These are phyloP conservation scores for Distichodus sexfasciatus DNA, from an alignment of 2,797 vertebrate species.

Conservation along the genomic window DNA sequence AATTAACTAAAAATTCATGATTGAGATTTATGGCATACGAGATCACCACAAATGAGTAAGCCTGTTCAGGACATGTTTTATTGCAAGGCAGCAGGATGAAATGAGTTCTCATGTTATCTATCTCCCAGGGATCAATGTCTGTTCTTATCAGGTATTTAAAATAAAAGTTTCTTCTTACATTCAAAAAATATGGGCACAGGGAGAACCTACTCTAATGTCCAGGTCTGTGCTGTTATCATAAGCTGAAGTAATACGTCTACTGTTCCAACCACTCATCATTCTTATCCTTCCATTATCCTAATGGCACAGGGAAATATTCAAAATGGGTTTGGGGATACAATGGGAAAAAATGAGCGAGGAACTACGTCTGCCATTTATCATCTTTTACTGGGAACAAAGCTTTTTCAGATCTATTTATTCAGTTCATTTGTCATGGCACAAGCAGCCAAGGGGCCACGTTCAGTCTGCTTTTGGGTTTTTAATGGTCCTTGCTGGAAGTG, in stretches of 20 bases:
- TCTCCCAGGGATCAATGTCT: not conserved
- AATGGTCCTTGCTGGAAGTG: slow-evolving; percentile 44
- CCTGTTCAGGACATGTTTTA: not conserved
- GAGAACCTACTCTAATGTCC: not conserved
- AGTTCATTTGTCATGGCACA: slow-evolving; percentile 60
- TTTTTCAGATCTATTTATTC: slow-evolving; percentile 53
- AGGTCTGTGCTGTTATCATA: not conserved
- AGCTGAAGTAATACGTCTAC: not conserved
- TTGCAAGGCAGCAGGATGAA: not conserved
- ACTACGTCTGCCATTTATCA: slow-evolving; percentile 50
- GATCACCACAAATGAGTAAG: not conserved
- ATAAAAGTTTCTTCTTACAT: not conserved
- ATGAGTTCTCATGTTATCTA: not conserved
- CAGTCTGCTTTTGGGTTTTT: slow-evolving; percentile 46
- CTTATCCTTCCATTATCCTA: slow-evolving; percentile 43
- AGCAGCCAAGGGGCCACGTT: slow-evolving; percentile 35
- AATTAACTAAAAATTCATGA: slow-evolving; percentile 23
- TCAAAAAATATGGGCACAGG: not conserved
- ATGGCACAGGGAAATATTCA: slow-evolving; percentile 28
- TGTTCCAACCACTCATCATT: not conserved
- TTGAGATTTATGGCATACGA: not conserved
- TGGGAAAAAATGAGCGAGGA: slow-evolving; percentile 10
- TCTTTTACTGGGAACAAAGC: slow-evolving; percentile 43
- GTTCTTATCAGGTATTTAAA: not conserved
- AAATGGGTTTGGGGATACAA: slow-evolving; percentile 22